Percentiles rank a stretch among this genome's conserved stretches.
These are phyloP conservation scores for Cactoblastis cactorum DNA, from an alignment of 2,888 invertebrate genomes.

Conservation along the genomic window DNA sequence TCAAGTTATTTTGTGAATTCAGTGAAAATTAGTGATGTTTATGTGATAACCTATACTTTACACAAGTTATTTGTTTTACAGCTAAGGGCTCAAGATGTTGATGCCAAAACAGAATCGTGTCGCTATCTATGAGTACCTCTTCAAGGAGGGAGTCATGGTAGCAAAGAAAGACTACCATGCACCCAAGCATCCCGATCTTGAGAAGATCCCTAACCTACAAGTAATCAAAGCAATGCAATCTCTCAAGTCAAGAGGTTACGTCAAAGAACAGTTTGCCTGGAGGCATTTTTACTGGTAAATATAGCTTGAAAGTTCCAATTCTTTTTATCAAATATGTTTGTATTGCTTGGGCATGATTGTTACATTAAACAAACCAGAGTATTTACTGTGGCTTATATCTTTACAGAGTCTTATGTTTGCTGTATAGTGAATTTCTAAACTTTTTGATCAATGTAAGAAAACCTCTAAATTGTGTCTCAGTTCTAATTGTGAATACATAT, in stretches of 20 bases:
- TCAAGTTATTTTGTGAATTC: constrained; percentile 28
- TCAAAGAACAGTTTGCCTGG: constrained; percentile 99
- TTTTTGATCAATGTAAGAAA: too few species aligned
- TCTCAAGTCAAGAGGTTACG: constrained; percentile 96
- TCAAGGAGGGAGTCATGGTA: constrained; percentile 99
- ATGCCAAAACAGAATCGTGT: constrained; percentile 99
- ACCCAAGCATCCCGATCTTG: constrained; percentile 97
- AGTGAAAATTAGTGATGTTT: constrained; percentile 22
- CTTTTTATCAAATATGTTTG: too few species aligned
- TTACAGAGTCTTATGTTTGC: too few species aligned
- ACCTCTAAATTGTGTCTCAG: too few species aligned
- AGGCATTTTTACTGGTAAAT: constrained; percentile 98
- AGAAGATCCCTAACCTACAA: constrained; percentile 97
- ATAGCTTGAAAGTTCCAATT: neutral
- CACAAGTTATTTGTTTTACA: constrained; percentile 52
- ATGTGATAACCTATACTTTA: constrained; percentile 38
- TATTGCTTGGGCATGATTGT: too few species aligned
- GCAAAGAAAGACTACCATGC: constrained; percentile 99
- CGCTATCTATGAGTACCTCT: constrained; percentile 97
- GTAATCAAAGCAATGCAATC: constrained; percentile 99
- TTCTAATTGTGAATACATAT: too few species aligned
- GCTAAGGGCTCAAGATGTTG: constrained; percentile 92
- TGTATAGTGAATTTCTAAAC: too few species aligned
- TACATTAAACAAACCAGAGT: too few species aligned
- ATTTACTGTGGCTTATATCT: too few species aligned